Evolutionary conservation across 2,113 vertebrate species (phyloP), one percentile per base, ranked within the genome.

Genomic region (Percopsis transmontana): DNA sequence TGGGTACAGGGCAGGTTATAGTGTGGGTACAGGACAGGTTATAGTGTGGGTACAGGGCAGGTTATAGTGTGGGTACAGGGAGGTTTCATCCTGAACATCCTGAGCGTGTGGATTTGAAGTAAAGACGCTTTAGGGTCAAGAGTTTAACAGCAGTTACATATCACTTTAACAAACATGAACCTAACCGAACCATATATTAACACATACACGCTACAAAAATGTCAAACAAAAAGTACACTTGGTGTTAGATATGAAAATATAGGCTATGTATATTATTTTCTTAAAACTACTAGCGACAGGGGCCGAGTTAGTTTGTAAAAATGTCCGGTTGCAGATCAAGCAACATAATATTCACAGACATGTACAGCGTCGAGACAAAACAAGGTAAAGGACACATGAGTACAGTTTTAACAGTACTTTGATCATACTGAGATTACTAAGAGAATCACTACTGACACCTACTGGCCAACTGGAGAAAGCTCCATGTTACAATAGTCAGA

Each of bases 171-270:
- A 72, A 71, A 79, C 62, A 44, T 2, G 50, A 60, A 70, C 68
- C 50, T 52, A 42, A 59, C 70, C 45, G 54, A 4, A 62, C 33
- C 52, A 73, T 68, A 74, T 51, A 72, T 20, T 45, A 68, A 66
- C 68, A 70, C 58, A 75, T 60, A 74, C 71, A 86, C 82, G 68
- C 59, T 80, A 83, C 72, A 83, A 83, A 87, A 80, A 62, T 41
- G 53, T 45, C 74, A 68, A 84, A 87, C 70, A 65, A 55, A 86
- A 85, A 80, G 77, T 82, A 83, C 86, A 89, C 84, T 89, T 88
- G 74, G 83, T 89, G 81, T 33, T 89, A 85, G 83, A 89, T 86
- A 88, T 89, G 82, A 87, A 92, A 90, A 91, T 85, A 90, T 76
- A 91, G 71, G 68, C 68, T 86, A 68, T 84, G 83, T 54, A 62